Percentiles rank a stretch among this genome's conserved stretches.
Evolutionary conservation across 2,797 vertebrate species (phyloP).

Genomic region (Dallia pectoralis): DNA sequence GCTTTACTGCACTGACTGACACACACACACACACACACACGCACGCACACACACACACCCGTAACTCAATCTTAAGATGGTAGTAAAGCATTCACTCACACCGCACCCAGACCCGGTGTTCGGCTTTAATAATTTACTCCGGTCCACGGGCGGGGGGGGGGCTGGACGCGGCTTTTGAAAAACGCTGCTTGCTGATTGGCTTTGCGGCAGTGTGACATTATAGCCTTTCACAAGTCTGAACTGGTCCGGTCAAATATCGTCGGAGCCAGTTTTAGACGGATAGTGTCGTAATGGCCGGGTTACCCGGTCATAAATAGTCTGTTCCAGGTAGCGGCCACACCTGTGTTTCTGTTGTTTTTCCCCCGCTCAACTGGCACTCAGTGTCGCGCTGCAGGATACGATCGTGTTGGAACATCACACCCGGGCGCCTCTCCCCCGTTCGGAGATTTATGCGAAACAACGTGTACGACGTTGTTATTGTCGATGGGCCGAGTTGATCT

Average conservation of each 20-base stretch:
- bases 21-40: background rate
- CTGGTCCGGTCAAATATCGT: background rate
- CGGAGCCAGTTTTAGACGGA: background rate
- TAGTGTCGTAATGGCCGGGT: background rate
- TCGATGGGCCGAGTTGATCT: background rate
- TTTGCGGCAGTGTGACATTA: background rate
- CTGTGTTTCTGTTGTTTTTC: slow-evolving; percentile 16
- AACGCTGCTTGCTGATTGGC: slow-evolving; percentile 6
- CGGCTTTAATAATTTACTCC: slow-evolving; percentile 44
- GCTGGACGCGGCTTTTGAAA: background rate
- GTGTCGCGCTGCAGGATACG: slow-evolving; percentile 25
- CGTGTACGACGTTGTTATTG: background rate
- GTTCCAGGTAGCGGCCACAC: slow-evolving; percentile 10
- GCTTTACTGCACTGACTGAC: background rate
- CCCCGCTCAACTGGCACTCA: background rate
- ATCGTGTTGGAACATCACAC: slow-evolving; percentile 38
- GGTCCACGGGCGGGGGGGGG: background rate
- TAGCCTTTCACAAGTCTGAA: slow-evolving; percentile 5
- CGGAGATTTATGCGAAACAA: background rate
- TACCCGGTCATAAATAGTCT: slow-evolving; percentile 17
- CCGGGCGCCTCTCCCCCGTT: background rate
- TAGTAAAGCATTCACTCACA: slow-evolving; percentile 1
- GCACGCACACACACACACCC: slow-evolving; percentile 3
- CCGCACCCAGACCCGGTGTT: background rate
- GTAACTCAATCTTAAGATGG: slow-evolving; percentile 7